phyloP scores from a whole-genome alignment of 2,888 invertebrate species.

The Synergus itoensis region DNA sequence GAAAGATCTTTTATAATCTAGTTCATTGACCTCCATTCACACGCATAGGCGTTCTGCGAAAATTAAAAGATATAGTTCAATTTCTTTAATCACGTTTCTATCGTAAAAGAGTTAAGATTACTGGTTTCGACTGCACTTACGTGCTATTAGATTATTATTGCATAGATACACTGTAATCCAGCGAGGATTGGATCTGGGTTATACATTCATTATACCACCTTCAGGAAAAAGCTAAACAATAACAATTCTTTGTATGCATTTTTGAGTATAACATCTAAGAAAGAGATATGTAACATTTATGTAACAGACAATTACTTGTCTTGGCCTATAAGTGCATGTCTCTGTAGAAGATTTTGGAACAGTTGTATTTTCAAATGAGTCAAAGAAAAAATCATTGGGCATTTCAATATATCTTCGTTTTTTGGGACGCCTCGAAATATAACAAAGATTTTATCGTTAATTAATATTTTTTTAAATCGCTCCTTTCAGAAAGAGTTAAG shows the following conservation, averaged over 20 bases:
- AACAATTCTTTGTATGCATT: background rate
- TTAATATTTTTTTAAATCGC: no score
- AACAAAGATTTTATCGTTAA: no score
- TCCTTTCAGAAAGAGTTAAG: no score
- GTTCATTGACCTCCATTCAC: slow-evolving; percentile 62
- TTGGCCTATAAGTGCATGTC: no score
- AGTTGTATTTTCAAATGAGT: no score
- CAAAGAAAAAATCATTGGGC: no score
- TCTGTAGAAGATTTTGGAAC: no score
- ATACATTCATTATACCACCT: background rate
- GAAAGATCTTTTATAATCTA: slow-evolving; percentile 64
- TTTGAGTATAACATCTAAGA: background rate
- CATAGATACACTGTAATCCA: background rate
- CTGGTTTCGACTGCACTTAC: background rate
- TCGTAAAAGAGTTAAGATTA: background rate
- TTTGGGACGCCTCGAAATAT: no score
- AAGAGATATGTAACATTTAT: no score
- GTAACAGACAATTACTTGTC: no score
- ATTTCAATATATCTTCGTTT: no score
- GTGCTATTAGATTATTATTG: background rate
- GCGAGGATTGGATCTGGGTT: background rate
- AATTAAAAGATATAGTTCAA: slow-evolving; percentile 12
- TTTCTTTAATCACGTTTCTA: background rate
- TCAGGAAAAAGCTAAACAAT: background rate
- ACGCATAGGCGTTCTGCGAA: slow-evolving; percentile 37